Conservation (phyloP, 1,140 invertebrate species). For the Anagrus nilaparvatae region DNA sequence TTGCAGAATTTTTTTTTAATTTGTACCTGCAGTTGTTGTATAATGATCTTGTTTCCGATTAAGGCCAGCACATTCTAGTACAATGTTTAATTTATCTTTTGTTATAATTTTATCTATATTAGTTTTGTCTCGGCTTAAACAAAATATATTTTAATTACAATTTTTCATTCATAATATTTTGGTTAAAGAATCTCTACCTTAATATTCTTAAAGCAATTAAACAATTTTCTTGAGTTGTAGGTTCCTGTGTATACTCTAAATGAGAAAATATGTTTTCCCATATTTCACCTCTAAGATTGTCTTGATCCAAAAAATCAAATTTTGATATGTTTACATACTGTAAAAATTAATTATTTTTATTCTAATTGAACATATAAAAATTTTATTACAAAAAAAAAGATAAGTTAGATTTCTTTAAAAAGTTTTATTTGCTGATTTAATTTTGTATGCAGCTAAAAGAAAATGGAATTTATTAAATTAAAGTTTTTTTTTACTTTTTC, state of each 20-base stretch:
- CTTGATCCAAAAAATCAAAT: conserved; percentile 42
- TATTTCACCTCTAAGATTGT: conserved; percentile 39
- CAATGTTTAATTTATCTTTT: conserved; percentile 51
- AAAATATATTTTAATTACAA: conserved; percentile 10
- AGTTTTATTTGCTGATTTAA: neutral
- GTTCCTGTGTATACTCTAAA: conserved; percentile 35
- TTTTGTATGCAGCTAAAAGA: neutral
- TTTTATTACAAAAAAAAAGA: neutral
- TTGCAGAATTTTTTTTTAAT: neutral
- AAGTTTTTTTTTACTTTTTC: no score
- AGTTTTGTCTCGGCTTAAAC: conserved; percentile 63
- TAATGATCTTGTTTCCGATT: conserved; percentile 7
- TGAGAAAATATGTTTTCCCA: conserved; percentile 46
- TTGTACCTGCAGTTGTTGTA: conserved; percentile 4
- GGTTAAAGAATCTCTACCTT: conserved; percentile 35
- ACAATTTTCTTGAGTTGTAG: conserved; percentile 37
- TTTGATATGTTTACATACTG: conserved; percentile 41
- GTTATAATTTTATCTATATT: conserved; percentile 59
- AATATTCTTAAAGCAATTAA: conserved; percentile 47
- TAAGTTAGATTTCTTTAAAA: neutral
- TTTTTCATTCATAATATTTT: conserved; percentile 10
- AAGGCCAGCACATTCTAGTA: conserved; percentile 56
- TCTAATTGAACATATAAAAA: conserved; percentile 9
- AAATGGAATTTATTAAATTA: neutral
- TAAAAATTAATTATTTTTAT: no score